phyloP scores from a whole-genome alignment of 2,113 vertebrate species.

The Cyphomyrus discorhynchus region DNA sequence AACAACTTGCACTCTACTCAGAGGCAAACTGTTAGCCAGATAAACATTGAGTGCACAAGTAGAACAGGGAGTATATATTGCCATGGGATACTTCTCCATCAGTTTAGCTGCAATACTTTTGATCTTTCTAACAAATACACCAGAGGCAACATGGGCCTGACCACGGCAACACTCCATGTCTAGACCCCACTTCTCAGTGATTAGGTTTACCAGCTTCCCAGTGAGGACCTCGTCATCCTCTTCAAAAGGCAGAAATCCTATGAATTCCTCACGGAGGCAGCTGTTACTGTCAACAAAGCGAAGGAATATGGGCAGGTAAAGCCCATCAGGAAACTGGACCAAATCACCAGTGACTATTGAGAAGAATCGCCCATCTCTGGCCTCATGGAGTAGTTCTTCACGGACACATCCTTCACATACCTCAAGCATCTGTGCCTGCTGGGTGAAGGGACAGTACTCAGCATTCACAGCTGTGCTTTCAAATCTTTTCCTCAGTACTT shows the following conservation, averaged over 20 bases:
- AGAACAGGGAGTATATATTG: slow-evolving; percentile 74
- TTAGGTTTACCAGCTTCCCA: slow-evolving; percentile 68
- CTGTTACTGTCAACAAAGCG: slow-evolving; percentile 80
- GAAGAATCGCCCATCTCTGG: slow-evolving; percentile 82
- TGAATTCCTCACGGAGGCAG: slow-evolving; percentile 75
- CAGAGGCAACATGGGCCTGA: slow-evolving; percentile 78
- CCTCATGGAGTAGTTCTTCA: slow-evolving; percentile 81
- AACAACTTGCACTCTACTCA: slow-evolving; percentile 69
- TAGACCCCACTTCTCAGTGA: slow-evolving; percentile 83
- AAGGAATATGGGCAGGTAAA: slow-evolving; percentile 73
- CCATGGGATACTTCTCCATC: slow-evolving; percentile 79
- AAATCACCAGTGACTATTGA: slow-evolving; percentile 77
- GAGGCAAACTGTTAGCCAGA: slow-evolving; percentile 75
- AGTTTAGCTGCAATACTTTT: slow-evolving; percentile 75
- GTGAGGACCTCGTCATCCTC: slow-evolving; percentile 65
- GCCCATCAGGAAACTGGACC: slow-evolving; percentile 68
- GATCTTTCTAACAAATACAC: slow-evolving; percentile 78
- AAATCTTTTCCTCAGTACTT: slow-evolving; percentile 74
- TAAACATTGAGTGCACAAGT: slow-evolving; percentile 79
- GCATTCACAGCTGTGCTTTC: slow-evolving; percentile 76
- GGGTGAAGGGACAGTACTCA: slow-evolving; percentile 66
- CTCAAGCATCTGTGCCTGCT: slow-evolving; percentile 79
- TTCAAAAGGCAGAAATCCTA: slow-evolving; percentile 76
- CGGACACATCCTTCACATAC: slow-evolving; percentile 78
- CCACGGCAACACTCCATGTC: slow-evolving; percentile 87